Base-by-base conservation (phyloP, 2,113 vertebrate species). In the Protobothrops flavoviridis region DNA sequence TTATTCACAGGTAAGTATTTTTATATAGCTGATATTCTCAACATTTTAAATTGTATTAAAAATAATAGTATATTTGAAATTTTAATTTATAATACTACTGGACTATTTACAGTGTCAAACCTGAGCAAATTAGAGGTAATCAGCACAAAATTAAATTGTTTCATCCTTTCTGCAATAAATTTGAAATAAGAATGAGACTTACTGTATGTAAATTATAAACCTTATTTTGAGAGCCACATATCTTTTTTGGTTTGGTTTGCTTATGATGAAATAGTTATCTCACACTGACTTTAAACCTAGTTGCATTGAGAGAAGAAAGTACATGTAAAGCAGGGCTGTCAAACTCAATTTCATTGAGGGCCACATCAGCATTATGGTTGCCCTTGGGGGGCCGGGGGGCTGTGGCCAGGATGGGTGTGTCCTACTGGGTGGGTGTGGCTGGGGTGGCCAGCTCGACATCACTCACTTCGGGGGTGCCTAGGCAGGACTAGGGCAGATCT, bases 1-100 rank as follows among this genome's bases (percentile, higher is more conserved):
- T 99, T 97, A 99, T 99, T 97, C 99, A 99, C 98, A 99, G 99
- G 99, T 99, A 91, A 20, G 87, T 57, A 89, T 50, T 39, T 90
- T 94, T 6, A 81, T 21, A 43, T 81, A 43, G 20, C 29, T 91
- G 55, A 93, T 29, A 17, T 24, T 55, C 56, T 45, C 50, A 21
- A 33, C 15, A 48, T 74, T 61, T 6, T 6, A 43, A 24, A 74
- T 0, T 56, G 8, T 23, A 43, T 69, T 53, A 33, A 64, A 88
- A 55, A 48, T 81, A 81, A 64, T 29, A 69, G 39, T 81, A 21
- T 81, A 50, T 81, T 81, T 81, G 74, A 81, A 43, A 81, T 43
- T 81, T 81, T 81, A 43, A 81, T 81, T 81, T 43, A 81, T 81
- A 81, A 81, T 81, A 81, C 33, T 81, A 81, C 17, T 43, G 33